These are phyloP conservation scores for Danionella cerebrum DNA, from an alignment of 2,113 vertebrate species.

Conservation along the genomic window DNA sequence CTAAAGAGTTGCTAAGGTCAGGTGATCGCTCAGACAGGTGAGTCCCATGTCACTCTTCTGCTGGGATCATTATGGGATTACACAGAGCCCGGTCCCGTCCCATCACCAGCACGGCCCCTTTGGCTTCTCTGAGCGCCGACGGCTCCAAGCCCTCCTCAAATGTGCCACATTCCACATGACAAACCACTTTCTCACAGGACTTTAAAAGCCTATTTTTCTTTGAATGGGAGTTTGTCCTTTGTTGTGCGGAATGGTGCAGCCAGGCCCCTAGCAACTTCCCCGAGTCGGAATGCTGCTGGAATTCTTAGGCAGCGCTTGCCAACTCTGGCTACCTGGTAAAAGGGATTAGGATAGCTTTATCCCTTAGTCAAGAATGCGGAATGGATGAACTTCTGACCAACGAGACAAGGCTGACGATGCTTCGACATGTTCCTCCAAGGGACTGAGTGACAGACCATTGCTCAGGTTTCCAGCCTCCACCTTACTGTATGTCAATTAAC, in stretches of 20 bases:
- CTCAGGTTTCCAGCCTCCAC: constrained; percentile 25
- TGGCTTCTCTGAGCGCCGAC: not conserved
- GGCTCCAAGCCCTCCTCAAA: constrained; percentile 29
- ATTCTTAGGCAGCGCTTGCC: constrained; percentile 68
- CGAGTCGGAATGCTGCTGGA: constrained; percentile 75
- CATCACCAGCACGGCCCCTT: not conserved
- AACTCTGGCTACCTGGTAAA: constrained; percentile 74
- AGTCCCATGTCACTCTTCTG: constrained; percentile 14
- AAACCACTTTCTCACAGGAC: constrained; percentile 62
- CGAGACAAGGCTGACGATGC: constrained; percentile 65
- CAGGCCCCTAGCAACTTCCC: constrained; percentile 70
- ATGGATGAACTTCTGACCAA: constrained; percentile 72
- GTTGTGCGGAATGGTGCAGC: constrained; percentile 61
- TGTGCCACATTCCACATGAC: constrained; percentile 51
- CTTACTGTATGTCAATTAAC: no score
- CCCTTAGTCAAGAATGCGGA: constrained; percentile 75
- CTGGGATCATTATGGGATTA: constrained; percentile 33
- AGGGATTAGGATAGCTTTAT: constrained; percentile 81
- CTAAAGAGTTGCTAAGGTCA: not conserved
- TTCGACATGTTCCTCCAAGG: constrained; percentile 33
- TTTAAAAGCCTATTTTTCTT: constrained; percentile 58
- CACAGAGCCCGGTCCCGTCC: constrained; percentile 12
- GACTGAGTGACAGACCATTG: constrained; percentile 14
- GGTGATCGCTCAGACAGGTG: constrained; percentile 6
- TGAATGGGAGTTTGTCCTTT: constrained; percentile 58